phyloP scores from a whole-genome alignment of 2,888 invertebrate genomes.

The Eulithis prunata region DNA sequence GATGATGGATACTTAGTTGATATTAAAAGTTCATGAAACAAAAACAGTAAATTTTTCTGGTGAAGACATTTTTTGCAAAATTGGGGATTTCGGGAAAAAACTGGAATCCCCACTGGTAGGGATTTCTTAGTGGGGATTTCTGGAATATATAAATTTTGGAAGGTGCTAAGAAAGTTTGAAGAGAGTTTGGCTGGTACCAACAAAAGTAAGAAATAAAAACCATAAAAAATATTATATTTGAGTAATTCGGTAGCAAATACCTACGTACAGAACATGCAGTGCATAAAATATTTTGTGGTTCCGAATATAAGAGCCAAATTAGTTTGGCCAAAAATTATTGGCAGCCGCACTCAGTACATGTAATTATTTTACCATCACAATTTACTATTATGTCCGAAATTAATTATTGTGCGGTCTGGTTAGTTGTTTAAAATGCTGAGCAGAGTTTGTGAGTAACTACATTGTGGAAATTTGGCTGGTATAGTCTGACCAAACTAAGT shows the following conservation, averaged over 20 bases:
- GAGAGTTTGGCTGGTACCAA: too few relatives aligned
- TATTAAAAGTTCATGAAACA: too few relatives aligned
- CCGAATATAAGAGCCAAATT: constrained; percentile 32
- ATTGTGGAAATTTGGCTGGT: background rate
- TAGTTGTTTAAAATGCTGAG: constrained; percentile 3
- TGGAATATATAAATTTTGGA: too few relatives aligned
- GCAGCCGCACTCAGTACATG: constrained; percentile 20
- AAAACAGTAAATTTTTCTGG: too few relatives aligned
- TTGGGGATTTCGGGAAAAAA: too few relatives aligned
- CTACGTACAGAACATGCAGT: background rate
- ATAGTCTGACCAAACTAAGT: background rate
- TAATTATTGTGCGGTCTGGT: constrained; percentile 6
- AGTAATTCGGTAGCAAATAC: background rate
- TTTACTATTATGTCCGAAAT: constrained; percentile 5
- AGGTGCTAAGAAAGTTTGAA: too few relatives aligned
- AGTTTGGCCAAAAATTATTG: constrained; percentile 36
- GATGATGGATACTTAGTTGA: too few relatives aligned
- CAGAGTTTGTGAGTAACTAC: background rate
- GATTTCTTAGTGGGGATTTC: too few relatives aligned
- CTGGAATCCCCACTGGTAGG: too few relatives aligned
- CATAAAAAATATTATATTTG: too few relatives aligned
- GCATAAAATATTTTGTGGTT: constrained; percentile 14
- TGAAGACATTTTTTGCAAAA: too few relatives aligned
- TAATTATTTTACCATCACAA: constrained; percentile 28
- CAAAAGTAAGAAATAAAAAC: too few relatives aligned